Evolutionary conservation across 2,797 vertebrate genomes (phyloP), one percentile per base, ranked within the genome.

Genomic region (Valencia hispanica): DNA sequence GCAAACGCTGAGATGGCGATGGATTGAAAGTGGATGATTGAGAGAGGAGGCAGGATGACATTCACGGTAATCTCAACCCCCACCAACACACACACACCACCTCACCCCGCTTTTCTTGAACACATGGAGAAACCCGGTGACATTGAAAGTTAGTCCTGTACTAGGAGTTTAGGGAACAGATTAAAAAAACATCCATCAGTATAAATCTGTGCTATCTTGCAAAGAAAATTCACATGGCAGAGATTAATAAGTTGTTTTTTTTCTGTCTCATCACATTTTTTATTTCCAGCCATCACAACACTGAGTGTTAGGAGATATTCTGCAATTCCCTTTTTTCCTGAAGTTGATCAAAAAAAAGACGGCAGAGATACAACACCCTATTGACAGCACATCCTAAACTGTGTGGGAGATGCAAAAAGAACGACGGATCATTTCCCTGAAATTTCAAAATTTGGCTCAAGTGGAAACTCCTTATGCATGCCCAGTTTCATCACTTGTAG

Each of bases 21-120:
- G 90, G 93, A 94, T 94, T 94, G 93, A 92, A 93, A 94, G 91
- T 84, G 90, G 91, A 93, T 94, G 94, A 94, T 94, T 94, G 94
- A 94, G 91, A 92, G 92, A 92, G 92, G 90, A 91, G 92, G 88
- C 85, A 86, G 91, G 92, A 91, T 94, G 93, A 94, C 93, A 94
- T 94, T 94, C 91, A 91, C 87, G 88, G 91, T 94, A 92, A 93
- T 93, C 92, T 91, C 89, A 80, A 81, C 79, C 79, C 80, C 86
- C 81, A 61, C 78, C 65, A 79, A 61, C 69, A 36, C 74, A 39
- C 63, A 61, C 65, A 18, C 59, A 45, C 50, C 39, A 66, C 53
- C 78, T 63, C 59, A 59, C 70, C 57, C 87, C 78, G 1, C 77
- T 87, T 85, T 77, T 30, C 77, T 74, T 53, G 78, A 74, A 84